Evolutionary conservation across 2,888 invertebrate genomes (phyloP), one percentile per base, ranked within the genome.

Genomic region (Erebia palarica): DNA sequence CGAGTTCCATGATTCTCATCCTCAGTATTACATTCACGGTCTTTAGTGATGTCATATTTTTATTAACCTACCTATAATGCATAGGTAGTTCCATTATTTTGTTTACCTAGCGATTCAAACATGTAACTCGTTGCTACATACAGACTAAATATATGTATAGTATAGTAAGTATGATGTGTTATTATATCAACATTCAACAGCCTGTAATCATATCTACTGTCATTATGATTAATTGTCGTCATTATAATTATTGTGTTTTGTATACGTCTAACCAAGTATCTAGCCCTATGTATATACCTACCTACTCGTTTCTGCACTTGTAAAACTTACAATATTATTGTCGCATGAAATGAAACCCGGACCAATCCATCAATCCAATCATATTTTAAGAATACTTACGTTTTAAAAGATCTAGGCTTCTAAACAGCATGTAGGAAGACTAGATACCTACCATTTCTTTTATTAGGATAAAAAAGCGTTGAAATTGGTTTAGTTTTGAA

Each of bases 51-150:
- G 60, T 65, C 53, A 67, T 65, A 49, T 27, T 70, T 58, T 55
- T 60, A 68, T 69, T 64, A 44, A 63, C 18, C 57, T 51, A 63
- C 18, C 57, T 67, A 67, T 73, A n/a, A n/a, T 63, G 59, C 64
- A 66, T 65, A 13, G 11, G 13, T 47, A 47, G 65, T 61, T 61
- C 58, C 36, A 65, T 69, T 65, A 69, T 72, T 57, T 63, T 65
- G 61, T 72, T 72, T 69, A 57, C 53, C 18, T 51, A 65, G 57
- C 64, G 51, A 53, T 65, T 65, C 16, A 59, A 18, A n/a, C 44
- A 21, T 21, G 49, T 8, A 49, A 63, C 49, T 18, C 13, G 47
- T 63, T 27, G 16, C 16, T 44, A 1, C 44, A 18, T 49, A 21
- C 18, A 47, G 47, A 11, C 18, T 61, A 47, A 47, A 18, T 21